Evolutionary conservation across 2,888 invertebrate species (phyloP).

Genomic region (Lordiphosa andalusiaca): DNA sequence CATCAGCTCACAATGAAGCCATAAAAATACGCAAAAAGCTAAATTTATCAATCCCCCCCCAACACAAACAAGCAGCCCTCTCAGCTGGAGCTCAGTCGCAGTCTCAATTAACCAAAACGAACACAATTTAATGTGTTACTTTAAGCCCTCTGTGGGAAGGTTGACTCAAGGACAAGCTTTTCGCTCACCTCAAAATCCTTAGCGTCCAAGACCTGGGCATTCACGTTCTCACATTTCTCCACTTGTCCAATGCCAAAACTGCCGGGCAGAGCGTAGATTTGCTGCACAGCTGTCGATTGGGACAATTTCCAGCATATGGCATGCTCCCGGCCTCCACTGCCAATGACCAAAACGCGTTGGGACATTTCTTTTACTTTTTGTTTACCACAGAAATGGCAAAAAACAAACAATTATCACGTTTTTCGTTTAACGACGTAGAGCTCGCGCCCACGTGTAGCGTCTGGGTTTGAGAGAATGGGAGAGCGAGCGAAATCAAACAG

Average conservation of each 20-base stretch:
- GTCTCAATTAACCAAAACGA: constrained; percentile 13
- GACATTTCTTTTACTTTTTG: constrained; percentile 43
- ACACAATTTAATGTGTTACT: background rate
- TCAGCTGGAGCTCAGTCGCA: constrained; percentile 13
- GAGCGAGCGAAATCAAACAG: constrained; percentile 4
- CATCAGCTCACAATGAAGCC: constrained; percentile 20
- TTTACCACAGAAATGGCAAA: constrained; percentile 8
- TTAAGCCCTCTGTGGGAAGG: constrained; percentile 42
- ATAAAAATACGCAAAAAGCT: constrained; percentile 31
- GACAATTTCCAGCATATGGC: constrained; percentile 96
- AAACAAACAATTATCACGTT: constrained; percentile 35
- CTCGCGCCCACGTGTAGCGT: constrained; percentile 56
- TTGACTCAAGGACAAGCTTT: constrained; percentile 42
- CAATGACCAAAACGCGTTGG: constrained; percentile 89
- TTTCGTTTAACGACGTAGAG: constrained; percentile 25
- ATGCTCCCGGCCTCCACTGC: constrained; percentile 97
- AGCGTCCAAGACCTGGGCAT: constrained; percentile 55
- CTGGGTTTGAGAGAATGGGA: constrained; percentile 10
- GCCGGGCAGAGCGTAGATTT: constrained; percentile 92
- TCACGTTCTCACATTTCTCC: constrained; percentile 85
- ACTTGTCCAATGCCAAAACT: constrained; percentile 89
- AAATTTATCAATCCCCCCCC: constrained; percentile 12
- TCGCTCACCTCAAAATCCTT: constrained; percentile 85
- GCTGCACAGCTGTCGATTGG: constrained; percentile 86
- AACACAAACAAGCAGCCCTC: background rate